Evolutionary conservation across 2,888 invertebrate genomes (phyloP), one percentile per base, ranked within the genome.

Genomic region (Noctua janthe): DNA sequence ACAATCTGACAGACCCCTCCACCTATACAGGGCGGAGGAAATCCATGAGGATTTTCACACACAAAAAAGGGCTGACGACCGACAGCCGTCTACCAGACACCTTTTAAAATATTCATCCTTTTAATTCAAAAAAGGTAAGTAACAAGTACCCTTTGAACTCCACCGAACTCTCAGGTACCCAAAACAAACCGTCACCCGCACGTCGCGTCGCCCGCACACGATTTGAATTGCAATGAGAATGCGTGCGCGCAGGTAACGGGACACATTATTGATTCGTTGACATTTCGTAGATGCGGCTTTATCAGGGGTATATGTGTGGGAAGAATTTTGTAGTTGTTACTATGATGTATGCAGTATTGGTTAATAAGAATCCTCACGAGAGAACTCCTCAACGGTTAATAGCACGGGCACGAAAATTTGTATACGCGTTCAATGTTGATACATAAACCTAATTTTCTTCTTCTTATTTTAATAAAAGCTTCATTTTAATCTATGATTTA

Each of bases 201-300:
- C 76, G 80, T 83, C 78, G 76, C 76, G 80, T 83, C 78, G 76
- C 67, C 66, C 10, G 84, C 76, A 81, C 90, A 82, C 80, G 88
- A 89, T 90, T 89, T 86, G 93, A 92, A 92, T 93, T 91, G 89
- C 90, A 92, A 92, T 92, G 92, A 91, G 89, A 91, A 90, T 92
- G 92, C 88, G 85, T 81, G 82, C 80, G 78, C 81, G 80, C 81
- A 82, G 47, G 66, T 92, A 92, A 91, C 92, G 93, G 92, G 80
- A 83, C 81, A 49, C 89, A 89, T 91, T 91, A 91, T 90, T 87
- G 88, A 89, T 89, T 87, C 86, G 81, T 85, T 90, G 87, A 88
- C 90, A 88, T 89, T 88, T 87, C 59, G 81, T 87, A 81, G 83
- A 86, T 86, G 74, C 54, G 74, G 74, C 79, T 80, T 72, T 75